Base-by-base conservation (phyloP, 2,888 invertebrate genomes). In the Dryococelus australis region DNA sequence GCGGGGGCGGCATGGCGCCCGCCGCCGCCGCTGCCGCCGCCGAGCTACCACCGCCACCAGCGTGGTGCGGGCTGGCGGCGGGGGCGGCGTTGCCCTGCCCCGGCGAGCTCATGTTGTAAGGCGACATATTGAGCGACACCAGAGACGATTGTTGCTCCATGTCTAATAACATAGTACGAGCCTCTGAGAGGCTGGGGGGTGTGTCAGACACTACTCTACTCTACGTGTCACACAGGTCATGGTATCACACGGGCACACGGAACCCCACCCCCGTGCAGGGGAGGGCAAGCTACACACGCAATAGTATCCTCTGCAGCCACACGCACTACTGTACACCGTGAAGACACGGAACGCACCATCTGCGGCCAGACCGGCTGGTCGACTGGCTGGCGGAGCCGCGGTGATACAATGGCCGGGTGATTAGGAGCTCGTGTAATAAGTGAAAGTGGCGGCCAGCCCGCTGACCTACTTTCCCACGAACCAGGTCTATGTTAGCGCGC, bases 71-170 rank as follows among this genome's bases (percentile, higher is more conserved):
- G 27, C 85, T 79, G 79, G n/a, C 79, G 79, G 79, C 24, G n/a
- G 87, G 84, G 13, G 87, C 84, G 93, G 91, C 92, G 87, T 95
- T 95, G 91, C 96, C 96, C 90, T 95, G 95, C 90, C 95, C 95
- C 90, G 96, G 96, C 90, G 96, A 96, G 91, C 96, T 96, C 90
- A 95, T 94, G 91, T 94, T 95, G 93, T 97, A 97, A 91, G 97
- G 96, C 93, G 97, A 96, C 96, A 97, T 97, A 94, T 96, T 97
- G 92, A 97, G 95, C 93, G 97, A 97, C 94, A 97, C 96, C 94
- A 97, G 95, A 94, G 96, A 95, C 35, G 90, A 90, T 80, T 90
- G 90, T 88, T 91, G 90, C 94, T 97, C 97, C 97, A 97, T 97
- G 93, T 96, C 95, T 94, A 96, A 95, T 95, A 96, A 95, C 96